Conservation (phyloP, 2,888 invertebrate genomes). For the Machimus rusticus region DNA sequence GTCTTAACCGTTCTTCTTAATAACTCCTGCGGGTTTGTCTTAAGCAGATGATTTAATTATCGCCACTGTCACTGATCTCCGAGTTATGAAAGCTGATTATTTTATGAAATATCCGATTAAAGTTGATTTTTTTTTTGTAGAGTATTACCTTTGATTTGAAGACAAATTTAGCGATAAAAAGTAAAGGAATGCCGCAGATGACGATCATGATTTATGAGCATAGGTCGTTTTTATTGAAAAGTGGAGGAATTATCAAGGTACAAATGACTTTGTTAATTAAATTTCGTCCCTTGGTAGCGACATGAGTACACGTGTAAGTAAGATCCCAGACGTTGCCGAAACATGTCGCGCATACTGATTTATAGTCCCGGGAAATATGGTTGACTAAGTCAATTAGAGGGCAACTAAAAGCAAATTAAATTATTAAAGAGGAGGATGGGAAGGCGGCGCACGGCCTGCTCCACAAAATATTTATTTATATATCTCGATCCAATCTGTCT, state of each 20-base stretch:
- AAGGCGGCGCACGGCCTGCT: not conserved
- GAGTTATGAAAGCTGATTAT: conserved; percentile 12
- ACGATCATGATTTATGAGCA: not conserved
- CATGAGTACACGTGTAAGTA: not conserved
- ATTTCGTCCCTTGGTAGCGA: not conserved
- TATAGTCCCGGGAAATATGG: not conserved
- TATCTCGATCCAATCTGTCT: not conserved
- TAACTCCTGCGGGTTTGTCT: not conserved
- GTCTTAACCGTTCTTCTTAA: not conserved
- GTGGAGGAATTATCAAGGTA: not conserved
- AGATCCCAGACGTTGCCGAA: not conserved
- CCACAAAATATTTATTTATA: not conserved
- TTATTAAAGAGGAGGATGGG: not conserved
- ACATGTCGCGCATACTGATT: not conserved
- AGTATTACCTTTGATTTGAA: not conserved
- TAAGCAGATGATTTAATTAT: not conserved
- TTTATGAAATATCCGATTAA: conserved; percentile 7
- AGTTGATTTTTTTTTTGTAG: not conserved
- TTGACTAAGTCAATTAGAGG: not conserved
- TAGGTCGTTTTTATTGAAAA: not conserved
- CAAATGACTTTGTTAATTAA: not conserved
- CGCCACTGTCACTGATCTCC: not conserved
- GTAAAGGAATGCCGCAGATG: not conserved
- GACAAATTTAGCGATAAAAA: not conserved
- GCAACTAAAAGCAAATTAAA: not conserved